Percentiles rank a stretch among this genome's conserved stretches.
These are phyloP conservation scores for Labroides dimidiatus DNA, from an alignment of 2,797 vertebrate genomes.

Conservation along the genomic window DNA sequence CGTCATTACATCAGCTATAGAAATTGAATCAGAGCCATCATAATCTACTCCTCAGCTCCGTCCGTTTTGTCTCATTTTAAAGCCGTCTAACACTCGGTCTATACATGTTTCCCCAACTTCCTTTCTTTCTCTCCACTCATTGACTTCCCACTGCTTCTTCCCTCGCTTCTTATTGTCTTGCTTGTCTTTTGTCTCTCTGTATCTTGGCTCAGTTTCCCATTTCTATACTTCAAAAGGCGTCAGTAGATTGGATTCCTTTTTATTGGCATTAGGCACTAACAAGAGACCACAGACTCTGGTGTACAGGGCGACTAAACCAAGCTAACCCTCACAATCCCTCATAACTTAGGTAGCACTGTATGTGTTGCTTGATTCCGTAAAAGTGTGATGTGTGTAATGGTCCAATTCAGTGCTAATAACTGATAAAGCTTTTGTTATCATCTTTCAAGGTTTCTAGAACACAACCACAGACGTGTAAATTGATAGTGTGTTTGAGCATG, in stretches of 20 bases:
- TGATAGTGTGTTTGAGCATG: constrained; percentile 34
- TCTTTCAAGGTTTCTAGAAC: constrained; percentile 56
- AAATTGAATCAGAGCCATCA: constrained; percentile 81
- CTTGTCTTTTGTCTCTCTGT: constrained; percentile 56
- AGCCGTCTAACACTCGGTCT: constrained; percentile 16
- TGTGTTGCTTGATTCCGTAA: background rate
- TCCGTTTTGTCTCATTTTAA: constrained; percentile 60
- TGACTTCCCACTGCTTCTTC: constrained; percentile 18
- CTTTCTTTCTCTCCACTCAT: constrained; percentile 16
- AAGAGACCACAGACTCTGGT: constrained; percentile 37
- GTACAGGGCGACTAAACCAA: constrained; percentile 37
- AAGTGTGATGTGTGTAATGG: background rate
- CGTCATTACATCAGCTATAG: constrained; percentile 79
- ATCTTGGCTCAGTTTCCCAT: constrained; percentile 58
- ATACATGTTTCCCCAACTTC: constrained; percentile 20
- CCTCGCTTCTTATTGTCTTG: constrained; percentile 32
- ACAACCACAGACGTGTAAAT: constrained; percentile 58
- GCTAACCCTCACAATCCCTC: constrained; percentile 6
- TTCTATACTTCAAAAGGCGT: constrained; percentile 72
- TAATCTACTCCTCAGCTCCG: constrained; percentile 68
- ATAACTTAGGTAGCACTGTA: constrained; percentile 3
- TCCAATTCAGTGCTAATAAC: constrained; percentile 30
- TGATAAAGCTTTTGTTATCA: constrained; percentile 57
- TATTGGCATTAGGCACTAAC: constrained; percentile 67
- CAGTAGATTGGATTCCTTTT: constrained; percentile 72